Evolutionary conservation across 2,888 invertebrate species (phyloP).

Genomic region (Phalera bucephala): DNA sequence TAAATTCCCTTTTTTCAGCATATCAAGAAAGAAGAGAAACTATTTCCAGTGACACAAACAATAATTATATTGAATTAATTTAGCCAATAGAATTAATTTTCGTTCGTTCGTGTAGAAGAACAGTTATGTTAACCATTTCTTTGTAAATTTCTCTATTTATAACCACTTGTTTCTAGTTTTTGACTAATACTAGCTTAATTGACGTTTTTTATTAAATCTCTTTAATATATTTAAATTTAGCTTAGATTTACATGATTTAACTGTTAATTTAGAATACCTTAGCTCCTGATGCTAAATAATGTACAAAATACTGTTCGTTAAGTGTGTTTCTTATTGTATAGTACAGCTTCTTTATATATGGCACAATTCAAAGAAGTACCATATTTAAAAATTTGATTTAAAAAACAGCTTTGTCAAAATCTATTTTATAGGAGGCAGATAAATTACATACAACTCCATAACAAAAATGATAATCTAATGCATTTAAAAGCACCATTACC

Average conservation of each 20-base stretch:
- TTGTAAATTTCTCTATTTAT: slow-evolving; percentile 32
- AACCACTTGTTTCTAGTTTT: slow-evolving; percentile 15
- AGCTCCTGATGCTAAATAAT: not conserved
- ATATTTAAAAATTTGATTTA: no score
- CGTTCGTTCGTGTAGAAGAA: slow-evolving; percentile 44
- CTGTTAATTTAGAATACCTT: no score
- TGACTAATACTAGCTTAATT: slow-evolving; percentile 26
- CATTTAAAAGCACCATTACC: no score
- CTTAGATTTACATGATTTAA: not conserved
- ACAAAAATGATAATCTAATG: no score
- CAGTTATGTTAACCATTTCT: slow-evolving; percentile 52
- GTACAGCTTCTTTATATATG: no score
- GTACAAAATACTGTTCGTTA: not conserved
- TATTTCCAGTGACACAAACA: slow-evolving; percentile 57
- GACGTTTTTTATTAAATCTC: slow-evolving; percentile 1
- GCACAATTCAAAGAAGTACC: no score
- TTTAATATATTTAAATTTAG: not conserved
- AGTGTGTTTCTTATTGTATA: no score
- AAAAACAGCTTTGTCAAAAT: no score
- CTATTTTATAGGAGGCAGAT: no score
- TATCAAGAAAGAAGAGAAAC: slow-evolving; percentile 65
- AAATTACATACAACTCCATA: no score
- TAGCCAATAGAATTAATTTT: slow-evolving; percentile 29
- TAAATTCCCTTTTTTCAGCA: no score
- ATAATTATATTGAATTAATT: slow-evolving; percentile 1